Base-by-base conservation (phyloP, 2,888 invertebrate genomes). In the Lamellibrachia satsuma region DNA sequence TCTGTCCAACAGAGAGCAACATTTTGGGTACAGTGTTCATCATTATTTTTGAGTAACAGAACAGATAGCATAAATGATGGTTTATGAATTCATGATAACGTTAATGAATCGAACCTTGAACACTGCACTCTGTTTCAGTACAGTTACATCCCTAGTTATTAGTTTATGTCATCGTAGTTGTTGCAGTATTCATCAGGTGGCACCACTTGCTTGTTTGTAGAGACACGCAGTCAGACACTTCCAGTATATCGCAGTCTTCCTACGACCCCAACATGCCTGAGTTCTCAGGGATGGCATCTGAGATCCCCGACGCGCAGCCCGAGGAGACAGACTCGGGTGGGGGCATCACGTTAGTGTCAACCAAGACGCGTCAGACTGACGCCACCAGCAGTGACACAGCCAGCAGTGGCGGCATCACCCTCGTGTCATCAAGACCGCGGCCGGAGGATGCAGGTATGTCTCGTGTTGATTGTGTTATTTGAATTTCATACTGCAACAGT, bases 171-270 rank as follows among this genome's bases (percentile, higher is more conserved):
- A 22, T 75, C 11, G 15, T 60, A 75, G 15, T 15, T 6, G 6
- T 75, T 11, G 22, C 22, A 15, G 6, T 75, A 75, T 75, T 75
- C 22, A 75, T 22, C 15, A 75, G 15, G 22, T 75, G 22, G 15
- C 22, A 75, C 75, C 75, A 22, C 22, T 15, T 75, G 91, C 90
- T 15, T 27, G 90, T 52, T 55, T 90, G 6, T 90, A 93, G 93
- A 57, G 93, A 93, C 55, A 92, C 92, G n/a, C 92, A 92, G 9
- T 94, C 90, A 94, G 95, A 96, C 91, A 95, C 96, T 1, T 96
- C 96, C 1, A 95, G 95, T 51, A 94, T 95, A 22, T 96, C 96
- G 6, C 96, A 96, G 93, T 95, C 95, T 0, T 96, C 96, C 3
- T 96, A 96, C 90, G 96, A 96, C 92, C 96, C 96, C 7, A 94